These are phyloP conservation scores for Drosophila greeni DNA, from an alignment of 2,888 invertebrate species.

Conservation along the genomic window DNA sequence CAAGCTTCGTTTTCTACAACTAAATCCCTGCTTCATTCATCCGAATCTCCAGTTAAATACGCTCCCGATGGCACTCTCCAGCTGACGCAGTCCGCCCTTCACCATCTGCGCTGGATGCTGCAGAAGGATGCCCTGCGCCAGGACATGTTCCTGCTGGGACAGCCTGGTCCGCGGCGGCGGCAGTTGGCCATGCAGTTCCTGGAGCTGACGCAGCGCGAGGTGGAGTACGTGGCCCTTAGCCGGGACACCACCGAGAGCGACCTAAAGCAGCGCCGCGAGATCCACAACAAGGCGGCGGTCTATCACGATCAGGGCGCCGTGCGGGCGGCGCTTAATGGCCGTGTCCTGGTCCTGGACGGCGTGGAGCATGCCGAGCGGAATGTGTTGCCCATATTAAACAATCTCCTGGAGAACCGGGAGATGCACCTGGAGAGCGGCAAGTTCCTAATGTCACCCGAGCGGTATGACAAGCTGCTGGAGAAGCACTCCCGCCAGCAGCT, in stretches of 20 bases:
- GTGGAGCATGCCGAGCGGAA: constrained; percentile 98
- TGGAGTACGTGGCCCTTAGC: constrained; percentile 95
- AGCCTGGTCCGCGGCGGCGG: constrained; percentile 89
- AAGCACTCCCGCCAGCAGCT: constrained; percentile 89
- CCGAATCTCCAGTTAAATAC: constrained; percentile 71
- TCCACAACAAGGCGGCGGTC: constrained; percentile 89
- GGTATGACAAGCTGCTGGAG: constrained; percentile 94
- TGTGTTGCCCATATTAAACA: constrained; percentile 96
- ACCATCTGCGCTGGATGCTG: constrained; percentile 96
- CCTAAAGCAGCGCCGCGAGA: constrained; percentile 96
- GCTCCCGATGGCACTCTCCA: constrained; percentile 81
- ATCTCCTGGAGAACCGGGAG: constrained; percentile 96
- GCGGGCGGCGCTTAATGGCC: constrained; percentile 90
- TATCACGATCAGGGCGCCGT: constrained; percentile 98
- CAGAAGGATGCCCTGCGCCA: constrained; percentile 96
- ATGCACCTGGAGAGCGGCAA: constrained; percentile 99
- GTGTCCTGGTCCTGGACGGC: constrained; percentile 94
- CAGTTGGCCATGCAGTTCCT: constrained; percentile 92
- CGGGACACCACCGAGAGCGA: constrained; percentile 98
- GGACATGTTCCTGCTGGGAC: constrained; percentile 96
- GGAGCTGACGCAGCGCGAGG: constrained; percentile 92
- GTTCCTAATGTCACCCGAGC: constrained; percentile 91
- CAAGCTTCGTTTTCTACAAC: not conserved
- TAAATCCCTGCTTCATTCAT: not conserved
- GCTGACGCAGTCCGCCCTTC: constrained; percentile 85